Evolutionary conservation across 2,888 invertebrate genomes (phyloP).

Genomic region (Amitus sp.): DNA sequence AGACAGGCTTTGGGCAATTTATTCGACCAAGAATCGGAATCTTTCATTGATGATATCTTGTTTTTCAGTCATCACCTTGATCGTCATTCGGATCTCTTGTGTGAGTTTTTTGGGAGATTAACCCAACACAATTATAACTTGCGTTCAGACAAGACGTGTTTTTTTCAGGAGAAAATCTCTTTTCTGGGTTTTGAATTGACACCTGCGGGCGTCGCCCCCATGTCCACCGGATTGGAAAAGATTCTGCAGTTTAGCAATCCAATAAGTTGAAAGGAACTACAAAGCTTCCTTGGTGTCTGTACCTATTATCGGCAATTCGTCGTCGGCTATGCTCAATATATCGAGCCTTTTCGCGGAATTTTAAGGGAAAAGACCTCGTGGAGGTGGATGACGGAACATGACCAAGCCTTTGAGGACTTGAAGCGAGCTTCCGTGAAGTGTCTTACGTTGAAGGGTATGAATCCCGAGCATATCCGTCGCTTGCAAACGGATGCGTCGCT

Average conservation of each 20-base stretch:
- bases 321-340: slow-evolving; percentile 6
- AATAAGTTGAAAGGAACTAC: slow-evolving; percentile 43
- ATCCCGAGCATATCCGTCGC: neutral
- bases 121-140: slow-evolving; percentile 16
- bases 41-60: neutral
- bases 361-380: slow-evolving; percentile 1
- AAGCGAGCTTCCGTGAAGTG: slow-evolving; percentile 28
- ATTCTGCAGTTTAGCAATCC: neutral
- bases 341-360: slow-evolving; percentile 20
- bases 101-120: no score
- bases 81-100: no score
- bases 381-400: slow-evolving; percentile 15
- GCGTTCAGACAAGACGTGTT: slow-evolving; percentile 39
- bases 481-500: slow-evolving; percentile 5
- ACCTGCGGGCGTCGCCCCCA: neutral
- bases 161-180: slow-evolving; percentile 34
- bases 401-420: slow-evolving; percentile 20
- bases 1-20: slow-evolving; percentile 43
- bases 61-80: slow-evolving; percentile 6
- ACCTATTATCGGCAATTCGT: slow-evolving; percentile 26
- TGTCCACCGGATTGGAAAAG: neutral
- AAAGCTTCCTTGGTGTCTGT: slow-evolving; percentile 40
- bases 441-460: neutral
- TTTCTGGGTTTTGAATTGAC: slow-evolving; percentile 30
- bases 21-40: neutral